phyloP scores from a whole-genome alignment of 1,140 invertebrate species.

The Drosophila kanapiae region DNA sequence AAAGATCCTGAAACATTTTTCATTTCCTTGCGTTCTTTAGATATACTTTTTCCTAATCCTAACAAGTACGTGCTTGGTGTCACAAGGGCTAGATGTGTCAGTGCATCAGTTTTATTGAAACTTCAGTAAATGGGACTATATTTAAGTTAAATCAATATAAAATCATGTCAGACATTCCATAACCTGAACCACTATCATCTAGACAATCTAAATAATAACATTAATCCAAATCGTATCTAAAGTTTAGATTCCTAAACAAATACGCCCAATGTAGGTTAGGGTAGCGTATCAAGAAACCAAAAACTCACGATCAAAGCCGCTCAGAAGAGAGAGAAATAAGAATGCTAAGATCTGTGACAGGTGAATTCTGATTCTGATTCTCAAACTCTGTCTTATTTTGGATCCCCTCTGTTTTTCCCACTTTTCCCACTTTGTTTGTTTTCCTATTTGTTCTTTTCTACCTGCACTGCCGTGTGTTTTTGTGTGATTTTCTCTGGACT shows the following conservation, averaged over 20 bases:
- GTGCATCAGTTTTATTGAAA: too few species aligned
- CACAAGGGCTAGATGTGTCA: too few species aligned
- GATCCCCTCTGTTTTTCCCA: slow-evolving; percentile 19
- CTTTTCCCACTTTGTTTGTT: slow-evolving; percentile 38
- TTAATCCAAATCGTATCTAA: background rate
- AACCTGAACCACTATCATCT: too few species aligned
- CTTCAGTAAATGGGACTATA: too few species aligned
- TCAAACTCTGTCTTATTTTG: slow-evolving; percentile 17
- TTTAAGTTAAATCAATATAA: too few species aligned
- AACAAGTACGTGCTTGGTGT: too few species aligned
- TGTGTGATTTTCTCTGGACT: slow-evolving; percentile 46
- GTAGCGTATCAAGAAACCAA: slow-evolving; percentile 4
- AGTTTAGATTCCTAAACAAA: background rate
- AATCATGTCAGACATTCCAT: too few species aligned
- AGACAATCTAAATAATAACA: too few species aligned
- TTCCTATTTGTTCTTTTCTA: slow-evolving; percentile 43
- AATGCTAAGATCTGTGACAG: slow-evolving; percentile 40
- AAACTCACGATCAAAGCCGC: slow-evolving; percentile 33
- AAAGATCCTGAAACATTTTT: too few species aligned
- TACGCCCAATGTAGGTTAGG: background rate
- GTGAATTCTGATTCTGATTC: slow-evolving; percentile 38
- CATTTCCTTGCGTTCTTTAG: too few species aligned
- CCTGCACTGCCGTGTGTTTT: slow-evolving; percentile 28
- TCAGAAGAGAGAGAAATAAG: slow-evolving; percentile 5
- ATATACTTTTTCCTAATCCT: too few species aligned